Base-by-base conservation (phyloP, 92 coral and sea anemone genomes). In the Bergia sp. region DNA sequence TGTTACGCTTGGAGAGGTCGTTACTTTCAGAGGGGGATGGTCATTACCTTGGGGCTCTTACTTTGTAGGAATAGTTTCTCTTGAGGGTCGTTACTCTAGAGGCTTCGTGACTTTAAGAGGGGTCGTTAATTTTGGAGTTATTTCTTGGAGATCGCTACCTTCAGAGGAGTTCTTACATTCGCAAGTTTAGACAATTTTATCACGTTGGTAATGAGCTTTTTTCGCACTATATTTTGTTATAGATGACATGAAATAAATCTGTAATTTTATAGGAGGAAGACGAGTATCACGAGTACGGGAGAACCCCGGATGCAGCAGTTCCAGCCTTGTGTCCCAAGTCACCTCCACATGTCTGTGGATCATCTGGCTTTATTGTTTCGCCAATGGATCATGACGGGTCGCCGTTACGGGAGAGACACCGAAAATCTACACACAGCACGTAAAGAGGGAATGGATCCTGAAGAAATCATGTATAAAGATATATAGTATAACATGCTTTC, bases 331-430 rank as follows among this genome's bases (percentile, higher is more conserved):
- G 97, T 0, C 94, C 92, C 1, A 95, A 91, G 77, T 90, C 91
- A 18, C 88, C 94, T 39, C 41, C 16, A 73, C 73, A 45, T 37
- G 91, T 95, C 95, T 91, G 89, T 74, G 89, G 92, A 47, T 94
- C 98, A 6, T 96, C 98, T 13, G 99, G 99, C 4, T 97, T 97
- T 85, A 82, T 84, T 49, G 69, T 86, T 16, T 93, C 96, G n/a
- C 93, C 98, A 10, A 64, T 84, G 79, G 87, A 84, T 47, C 87
- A 84, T 37, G 87, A 84, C 44, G 75, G 87, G 64, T 84, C 87
- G 47, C 87, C 65, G 45, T 44, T 84, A 47, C 87, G 58, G 12
- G 79, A 71, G 2, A 84, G 42, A 37, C 49, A 23, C 57, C 87
- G 58, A 29, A 84, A 84, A 72, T 12, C 16, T 4, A 84, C 71